Evolutionary conservation across 2,888 invertebrate genomes (phyloP).

Genomic region (Drosophila robusta): DNA sequence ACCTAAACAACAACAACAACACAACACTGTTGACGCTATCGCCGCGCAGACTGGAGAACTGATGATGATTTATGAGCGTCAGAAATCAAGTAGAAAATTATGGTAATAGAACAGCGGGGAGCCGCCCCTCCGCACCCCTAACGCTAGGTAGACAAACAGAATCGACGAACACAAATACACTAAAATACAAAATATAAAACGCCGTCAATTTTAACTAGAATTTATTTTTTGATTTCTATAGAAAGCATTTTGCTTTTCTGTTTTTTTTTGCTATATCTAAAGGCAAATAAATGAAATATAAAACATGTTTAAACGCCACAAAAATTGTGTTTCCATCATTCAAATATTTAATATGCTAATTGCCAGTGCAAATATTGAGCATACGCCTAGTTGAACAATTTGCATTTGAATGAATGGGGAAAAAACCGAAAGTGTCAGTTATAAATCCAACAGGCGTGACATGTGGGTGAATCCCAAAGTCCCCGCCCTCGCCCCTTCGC

Average conservation of each 20-base stretch:
- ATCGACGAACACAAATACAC: constrained; percentile 21
- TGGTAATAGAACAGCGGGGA: constrained; percentile 66
- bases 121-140: constrained; percentile 2
- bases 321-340: constrained; percentile 5
- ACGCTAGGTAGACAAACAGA: constrained; percentile 8
- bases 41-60: constrained; percentile 54
- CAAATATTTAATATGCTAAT: constrained; percentile 60
- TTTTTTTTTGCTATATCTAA: background rate
- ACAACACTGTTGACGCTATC: constrained; percentile 57
- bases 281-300: constrained; percentile 10
- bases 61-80: constrained; percentile 80
- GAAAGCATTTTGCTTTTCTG: background rate
- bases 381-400: constrained; percentile 66
- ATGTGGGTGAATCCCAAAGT: constrained; percentile 40
- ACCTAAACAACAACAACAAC: constrained; percentile 55
- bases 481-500: background rate
- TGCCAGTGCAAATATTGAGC: constrained; percentile 66
- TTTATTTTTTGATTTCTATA: constrained; percentile 39
- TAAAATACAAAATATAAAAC: constrained; percentile 19
- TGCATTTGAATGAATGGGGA: constrained; percentile 62
- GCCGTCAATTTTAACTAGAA: constrained; percentile 65
- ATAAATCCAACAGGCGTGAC: constrained; percentile 50
- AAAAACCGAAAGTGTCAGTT: constrained; percentile 67
- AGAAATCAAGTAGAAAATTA: constrained; percentile 81
- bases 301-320: constrained; percentile 37